Evolutionary conservation across 2,888 invertebrate genomes (phyloP).

Genomic region (Xanthorhoe designata): DNA sequence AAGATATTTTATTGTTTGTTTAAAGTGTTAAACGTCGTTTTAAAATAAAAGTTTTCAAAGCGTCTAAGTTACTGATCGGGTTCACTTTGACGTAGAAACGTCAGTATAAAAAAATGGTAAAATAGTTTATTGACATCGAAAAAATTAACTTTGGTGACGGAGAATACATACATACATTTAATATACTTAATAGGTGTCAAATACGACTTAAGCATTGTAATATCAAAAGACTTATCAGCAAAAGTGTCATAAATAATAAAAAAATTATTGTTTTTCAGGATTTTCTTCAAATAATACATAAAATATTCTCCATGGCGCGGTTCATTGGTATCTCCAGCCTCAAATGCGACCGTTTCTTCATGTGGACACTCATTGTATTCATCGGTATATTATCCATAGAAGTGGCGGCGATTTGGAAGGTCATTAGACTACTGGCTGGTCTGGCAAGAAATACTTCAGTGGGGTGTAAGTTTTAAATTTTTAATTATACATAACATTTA

Average conservation of each 20-base stretch:
- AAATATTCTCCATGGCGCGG: conserved; percentile 55
- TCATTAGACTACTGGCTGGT: conserved; percentile 54
- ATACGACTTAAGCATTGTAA: no score
- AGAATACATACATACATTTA: no score
- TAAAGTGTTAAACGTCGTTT: no score
- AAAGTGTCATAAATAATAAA: no score
- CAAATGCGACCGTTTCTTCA: conserved; percentile 48
- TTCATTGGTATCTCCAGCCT: conserved; percentile 64
- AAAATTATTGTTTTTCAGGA: conserved; percentile 51
- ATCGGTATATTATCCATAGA: conserved; percentile 54
- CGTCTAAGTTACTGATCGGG: background rate
- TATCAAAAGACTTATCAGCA: no score
- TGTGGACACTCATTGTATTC: conserved; percentile 52
- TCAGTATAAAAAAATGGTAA: no score
- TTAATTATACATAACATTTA: background rate
- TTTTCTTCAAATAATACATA: conserved; percentile 56
- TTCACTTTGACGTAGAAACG: no score
- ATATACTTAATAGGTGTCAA: no score
- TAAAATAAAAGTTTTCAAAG: no score
- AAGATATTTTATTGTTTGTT: conserved; percentile 1
- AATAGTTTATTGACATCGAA: no score
- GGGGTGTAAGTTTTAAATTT: conserved; percentile 49
- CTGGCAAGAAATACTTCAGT: conserved; percentile 44
- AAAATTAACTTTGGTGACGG: no score
- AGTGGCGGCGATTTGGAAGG: conserved; percentile 59